Percentiles rank a stretch among this genome's conserved stretches.
phyloP scores from a whole-genome alignment of 2,113 vertebrate species.

The Gobio gobio region DNA sequence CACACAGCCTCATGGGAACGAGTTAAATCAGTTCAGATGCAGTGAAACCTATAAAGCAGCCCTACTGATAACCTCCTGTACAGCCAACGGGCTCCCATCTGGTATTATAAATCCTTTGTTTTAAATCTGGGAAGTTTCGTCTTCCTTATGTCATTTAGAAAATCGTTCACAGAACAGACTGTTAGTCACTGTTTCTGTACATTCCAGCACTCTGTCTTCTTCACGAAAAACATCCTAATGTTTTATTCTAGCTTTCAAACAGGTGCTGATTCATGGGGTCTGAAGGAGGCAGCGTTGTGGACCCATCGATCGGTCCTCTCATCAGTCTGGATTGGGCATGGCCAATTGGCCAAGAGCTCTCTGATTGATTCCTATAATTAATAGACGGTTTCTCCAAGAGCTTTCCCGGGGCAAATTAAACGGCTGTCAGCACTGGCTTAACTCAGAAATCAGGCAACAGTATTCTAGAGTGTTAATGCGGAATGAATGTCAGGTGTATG shows the following conservation, averaged over 20 bases:
- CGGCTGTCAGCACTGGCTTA: conserved; percentile 48
- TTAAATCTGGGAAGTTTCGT: conserved; percentile 26
- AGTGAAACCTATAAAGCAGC: conserved; percentile 23
- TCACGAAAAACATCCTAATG: conserved; percentile 8
- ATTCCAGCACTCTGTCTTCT: conserved; percentile 31
- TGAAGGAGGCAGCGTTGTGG: conserved; percentile 35
- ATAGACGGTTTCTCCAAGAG: conserved; percentile 29
- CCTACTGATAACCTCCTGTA: conserved; percentile 41
- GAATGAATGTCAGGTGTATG: conserved; percentile 45
- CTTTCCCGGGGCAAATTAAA: conserved; percentile 49
- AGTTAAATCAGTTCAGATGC: conserved; percentile 40
- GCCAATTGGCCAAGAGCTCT: conserved; percentile 42
- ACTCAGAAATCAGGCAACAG: conserved; percentile 36
- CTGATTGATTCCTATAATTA: conserved; percentile 42
- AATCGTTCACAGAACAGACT: conserved; percentile 16
- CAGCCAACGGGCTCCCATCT: conserved; percentile 25
- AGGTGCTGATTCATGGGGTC: conserved; percentile 54
- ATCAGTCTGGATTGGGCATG: conserved; percentile 37
- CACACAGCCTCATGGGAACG: conserved; percentile 24
- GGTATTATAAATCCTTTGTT: conserved; percentile 36
- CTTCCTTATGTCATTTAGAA: conserved; percentile 31
- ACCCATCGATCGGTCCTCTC: conserved; percentile 44
- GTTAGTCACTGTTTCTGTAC: conserved; percentile 25
- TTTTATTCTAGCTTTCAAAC: conserved; percentile 45
- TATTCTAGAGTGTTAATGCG: conserved; percentile 48